Percentiles rank a stretch among this genome's conserved stretches.
Conservation (phyloP, 2,888 invertebrate species). For the Drosophila pseudotalamancana region DNA sequence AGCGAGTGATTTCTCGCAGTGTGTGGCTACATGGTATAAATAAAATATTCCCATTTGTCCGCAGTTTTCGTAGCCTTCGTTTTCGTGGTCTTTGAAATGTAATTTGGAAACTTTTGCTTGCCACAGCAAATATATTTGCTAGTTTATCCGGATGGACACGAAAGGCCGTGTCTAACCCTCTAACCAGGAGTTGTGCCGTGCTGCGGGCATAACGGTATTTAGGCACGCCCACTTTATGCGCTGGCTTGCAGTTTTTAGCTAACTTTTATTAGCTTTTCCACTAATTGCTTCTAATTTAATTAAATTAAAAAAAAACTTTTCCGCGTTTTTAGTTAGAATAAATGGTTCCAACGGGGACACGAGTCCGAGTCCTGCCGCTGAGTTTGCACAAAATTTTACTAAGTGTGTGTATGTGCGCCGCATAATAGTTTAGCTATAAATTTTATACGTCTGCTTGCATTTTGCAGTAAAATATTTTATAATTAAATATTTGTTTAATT, state of each 20-base stretch:
- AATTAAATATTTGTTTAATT: constrained; percentile 79
- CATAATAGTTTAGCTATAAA: constrained; percentile 74
- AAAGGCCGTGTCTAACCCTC: constrained; percentile 23
- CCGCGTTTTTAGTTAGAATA: constrained; percentile 66
- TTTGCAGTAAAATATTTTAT: constrained; percentile 73
- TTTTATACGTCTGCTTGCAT: constrained; percentile 68
- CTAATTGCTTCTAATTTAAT: constrained; percentile 80
- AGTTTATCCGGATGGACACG: constrained; percentile 31
- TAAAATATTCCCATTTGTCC: constrained; percentile 15
- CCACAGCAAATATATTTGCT: constrained; percentile 51
- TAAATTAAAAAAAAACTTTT: constrained; percentile 73
- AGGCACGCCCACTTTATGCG: constrained; percentile 39
- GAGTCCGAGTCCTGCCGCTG: constrained; percentile 40
- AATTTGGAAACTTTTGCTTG: constrained; percentile 49
- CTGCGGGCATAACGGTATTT: constrained; percentile 1
- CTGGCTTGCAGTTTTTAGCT: constrained; percentile 57
- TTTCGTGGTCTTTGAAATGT: constrained; percentile 38
- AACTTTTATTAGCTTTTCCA: constrained; percentile 78
- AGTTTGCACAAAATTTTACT: constrained; percentile 43
- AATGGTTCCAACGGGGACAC: constrained; percentile 42
- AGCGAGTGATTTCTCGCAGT: too few relatives aligned
- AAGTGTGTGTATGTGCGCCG: constrained; percentile 31
- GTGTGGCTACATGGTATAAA: too few relatives aligned
- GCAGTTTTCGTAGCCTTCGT: constrained; percentile 6
- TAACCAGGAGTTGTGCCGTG: constrained; percentile 31